Evolutionary conservation across 2,113 vertebrate genomes (phyloP), one percentile per base, ranked within the genome.

Genomic region (Leucoraja erinaceus): DNA sequence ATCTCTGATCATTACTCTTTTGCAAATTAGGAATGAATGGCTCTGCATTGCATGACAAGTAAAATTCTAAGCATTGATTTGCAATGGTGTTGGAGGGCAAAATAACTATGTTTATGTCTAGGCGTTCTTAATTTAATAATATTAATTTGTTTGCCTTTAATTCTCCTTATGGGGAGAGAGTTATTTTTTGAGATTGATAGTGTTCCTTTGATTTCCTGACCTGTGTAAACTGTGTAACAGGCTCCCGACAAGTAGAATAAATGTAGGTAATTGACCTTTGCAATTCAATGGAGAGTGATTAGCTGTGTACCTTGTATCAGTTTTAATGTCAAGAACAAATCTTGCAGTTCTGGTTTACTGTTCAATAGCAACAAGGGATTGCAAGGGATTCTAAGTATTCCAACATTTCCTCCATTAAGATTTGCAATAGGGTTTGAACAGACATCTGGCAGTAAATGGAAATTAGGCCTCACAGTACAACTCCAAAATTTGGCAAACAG

Each of bases 341-440:
- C 38, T 20, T 91, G 22, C 33, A 38, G 20, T 91, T 91, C 66
- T 91, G 90, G 22, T 47, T 91, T 33, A 72, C 33, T 72, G 88
- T 72, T 91, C 22, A 72, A 54, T 91, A 16, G 90, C 68, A 72
- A 70, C 66, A 72, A 47, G 68, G 90, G 90, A 54, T 91, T 91
- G 38, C 68, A 91, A 72, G 86, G 54, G 22, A 70, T 54, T 72
- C 33, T 12, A 88, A 88, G 84, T 88, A 72, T 91, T 91, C 33
- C 33, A 91, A 54, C 90, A 91, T 54, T 91, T 91, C 33, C 90
- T 91, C 10, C n/a, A 91, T 9, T 72, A 68, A 91, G 33, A 72
- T 91, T 68, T 91, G 31, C 88, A 91, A 54, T 33, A 91, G 33
- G 66, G 16, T 70, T 63, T 47, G 66, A 47, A 14, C 66, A 72